Evolutionary conservation across 2,113 vertebrate species (phyloP), one percentile per base, ranked within the genome.

Genomic region (Clarias gariepinus): DNA sequence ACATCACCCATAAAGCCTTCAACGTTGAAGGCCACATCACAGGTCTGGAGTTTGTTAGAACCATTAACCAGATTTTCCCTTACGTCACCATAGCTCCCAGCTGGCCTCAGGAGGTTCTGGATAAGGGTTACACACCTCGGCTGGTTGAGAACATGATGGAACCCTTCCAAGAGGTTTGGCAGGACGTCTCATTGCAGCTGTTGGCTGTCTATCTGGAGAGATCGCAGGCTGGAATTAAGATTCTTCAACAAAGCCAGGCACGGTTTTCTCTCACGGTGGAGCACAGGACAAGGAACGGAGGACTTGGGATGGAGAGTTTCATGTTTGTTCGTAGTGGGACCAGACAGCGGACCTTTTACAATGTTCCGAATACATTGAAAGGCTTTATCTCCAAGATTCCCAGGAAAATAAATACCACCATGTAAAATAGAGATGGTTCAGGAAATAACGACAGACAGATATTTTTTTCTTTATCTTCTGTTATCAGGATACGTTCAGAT

Each of bases 151-250:
- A 95, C 18, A 94, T 94, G 95, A 83, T 94, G 63, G 84, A 82
- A n/a, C 88, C 95, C 15, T 94, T 91, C 82, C 85, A 81, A 30
- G 90, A 89, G 0, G 81, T 93, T 83, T 92, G 93, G 90, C 96
- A 96, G 81, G 92, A 93, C 0, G 90, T 96, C 87, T 96, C 95
- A 16, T 92, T 97, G 61, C 95, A 95, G 90, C 84, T 96, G 81
- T 86, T 89, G 33, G 85, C 91, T 1, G 77, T 86, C 7, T 69
- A 74, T 0, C 86, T 95, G 78, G 88, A 87, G 1, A 81, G 52
- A 30, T 15, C 79, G 66, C 77, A 84, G 86, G 85, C 90, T 47
- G 89, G 86, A 87, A 53, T 89, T 81, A 12, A 81, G 41, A 36
- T 85, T 77, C 80, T 95, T 1, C 11, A 92, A 87, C 77, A 47